Conservation (phyloP, 2,113 vertebrate genomes). For the Sander vitreus region DNA sequence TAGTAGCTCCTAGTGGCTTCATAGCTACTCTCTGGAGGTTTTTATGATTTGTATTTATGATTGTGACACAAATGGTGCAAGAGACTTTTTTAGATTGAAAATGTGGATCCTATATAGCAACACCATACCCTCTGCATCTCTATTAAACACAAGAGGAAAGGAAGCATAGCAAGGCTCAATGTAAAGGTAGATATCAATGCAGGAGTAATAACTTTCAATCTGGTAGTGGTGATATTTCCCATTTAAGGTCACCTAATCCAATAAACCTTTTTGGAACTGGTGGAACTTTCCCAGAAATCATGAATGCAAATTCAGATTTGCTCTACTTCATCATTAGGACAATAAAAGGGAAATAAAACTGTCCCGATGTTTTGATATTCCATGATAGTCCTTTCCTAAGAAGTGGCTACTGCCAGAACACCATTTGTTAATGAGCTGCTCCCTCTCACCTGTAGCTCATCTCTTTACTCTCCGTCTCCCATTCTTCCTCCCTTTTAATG, state of each 20-base stretch:
- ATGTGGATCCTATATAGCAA: background rate
- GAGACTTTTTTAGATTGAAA: background rate
- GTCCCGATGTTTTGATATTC: background rate
- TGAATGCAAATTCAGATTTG: background rate
- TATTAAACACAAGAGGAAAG: conserved; percentile 14
- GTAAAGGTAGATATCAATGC: background rate
- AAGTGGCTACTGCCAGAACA: conserved; percentile 28
- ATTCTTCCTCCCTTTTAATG: conserved; percentile 33
- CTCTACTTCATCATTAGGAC: background rate
- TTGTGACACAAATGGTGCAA: background rate
- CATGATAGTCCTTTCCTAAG: conserved; percentile 7
- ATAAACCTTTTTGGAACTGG: background rate
- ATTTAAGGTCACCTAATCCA: background rate
- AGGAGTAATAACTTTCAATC: conserved; percentile 10
- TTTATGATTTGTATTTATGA: conserved; percentile 29
- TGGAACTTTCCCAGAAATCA: background rate
- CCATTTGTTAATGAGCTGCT: conserved; percentile 59
- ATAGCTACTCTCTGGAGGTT: conserved; percentile 8
- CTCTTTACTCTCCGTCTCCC: conserved; percentile 35
- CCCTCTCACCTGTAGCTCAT: conserved; percentile 65
- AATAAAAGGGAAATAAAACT: conserved; percentile 5
- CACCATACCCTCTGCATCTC: too few species aligned
- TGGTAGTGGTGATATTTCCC: background rate
- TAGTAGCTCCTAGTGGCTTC: conserved; percentile 23
- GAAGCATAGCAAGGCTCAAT: conserved; percentile 1